Evolutionary conservation across 2,888 invertebrate genomes (phyloP).

Genomic region (Rotaria macrura): DNA sequence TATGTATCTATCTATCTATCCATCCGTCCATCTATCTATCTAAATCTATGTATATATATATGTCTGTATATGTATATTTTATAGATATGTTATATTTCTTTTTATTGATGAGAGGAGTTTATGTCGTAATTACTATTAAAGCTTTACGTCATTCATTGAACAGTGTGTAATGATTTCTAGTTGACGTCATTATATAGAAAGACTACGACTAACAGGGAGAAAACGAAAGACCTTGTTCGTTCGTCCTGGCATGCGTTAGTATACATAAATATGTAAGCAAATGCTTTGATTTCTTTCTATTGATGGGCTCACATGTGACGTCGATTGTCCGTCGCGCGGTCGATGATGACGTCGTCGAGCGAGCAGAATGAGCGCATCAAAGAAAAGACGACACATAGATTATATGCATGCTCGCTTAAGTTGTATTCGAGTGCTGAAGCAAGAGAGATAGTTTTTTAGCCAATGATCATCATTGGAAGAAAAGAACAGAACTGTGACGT

Average conservation of each 20-base stretch:
- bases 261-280: background rate
- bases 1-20: no score
- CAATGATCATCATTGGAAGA: constrained; percentile 5
- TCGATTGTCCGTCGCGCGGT: background rate
- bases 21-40: no score
- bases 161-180: no score
- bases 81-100: background rate
- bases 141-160: no score
- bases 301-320: background rate
- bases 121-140: background rate
- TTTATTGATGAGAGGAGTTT: background rate
- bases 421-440: background rate
- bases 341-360: background rate
- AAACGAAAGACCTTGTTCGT: background rate
- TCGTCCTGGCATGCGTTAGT: background rate
- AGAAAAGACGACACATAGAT: background rate
- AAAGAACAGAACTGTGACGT: constrained; percentile 7
- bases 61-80: no score
- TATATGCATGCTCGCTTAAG: background rate
- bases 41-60: no score
- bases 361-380: background rate
- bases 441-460: constrained; percentile 1
- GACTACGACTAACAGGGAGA: no score
- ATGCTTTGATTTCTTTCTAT: constrained; percentile 1
- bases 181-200: no score